phyloP scores from a whole-genome alignment of 2,113 vertebrate genomes.

The Apodemus sylvaticus region DNA sequence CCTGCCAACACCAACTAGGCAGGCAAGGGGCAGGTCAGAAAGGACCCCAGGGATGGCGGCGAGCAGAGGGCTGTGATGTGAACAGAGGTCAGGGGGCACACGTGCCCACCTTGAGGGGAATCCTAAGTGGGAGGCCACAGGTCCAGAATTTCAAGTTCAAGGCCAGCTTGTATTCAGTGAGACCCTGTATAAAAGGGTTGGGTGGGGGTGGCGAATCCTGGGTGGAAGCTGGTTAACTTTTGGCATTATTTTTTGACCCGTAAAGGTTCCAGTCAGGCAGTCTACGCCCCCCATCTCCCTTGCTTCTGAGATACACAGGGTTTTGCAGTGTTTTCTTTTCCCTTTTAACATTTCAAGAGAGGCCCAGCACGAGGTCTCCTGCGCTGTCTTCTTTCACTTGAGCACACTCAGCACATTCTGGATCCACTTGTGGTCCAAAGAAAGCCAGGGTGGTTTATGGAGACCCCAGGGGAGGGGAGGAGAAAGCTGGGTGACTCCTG shows the following conservation, averaged over 20 bases:
- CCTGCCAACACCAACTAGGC: neutral
- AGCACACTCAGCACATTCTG: neutral
- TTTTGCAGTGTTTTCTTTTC: neutral
- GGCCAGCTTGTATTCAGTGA: neutral
- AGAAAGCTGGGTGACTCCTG: neutral
- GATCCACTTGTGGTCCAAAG: neutral
- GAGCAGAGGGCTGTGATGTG: neutral
- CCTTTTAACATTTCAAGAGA: conserved; percentile 24
- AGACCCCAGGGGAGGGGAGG: neutral
- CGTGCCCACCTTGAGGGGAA: neutral
- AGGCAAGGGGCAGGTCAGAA: neutral
- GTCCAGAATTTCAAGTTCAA: neutral
- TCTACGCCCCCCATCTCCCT: neutral
- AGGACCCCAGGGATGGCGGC: neutral
- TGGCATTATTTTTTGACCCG: neutral
- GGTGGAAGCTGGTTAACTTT: neutral
- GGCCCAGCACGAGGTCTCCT: neutral
- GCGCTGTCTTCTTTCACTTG: neutral
- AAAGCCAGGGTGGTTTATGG: neutral
- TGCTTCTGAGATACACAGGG: neutral
- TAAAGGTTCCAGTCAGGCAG: neutral
- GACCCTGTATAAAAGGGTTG: neutral
- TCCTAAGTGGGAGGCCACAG: neutral
- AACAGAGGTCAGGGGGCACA: neutral
- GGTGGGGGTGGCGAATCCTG: too few species aligned